Evolutionary conservation across 1,140 invertebrate species (phyloP), one percentile per base, ranked within the genome.

Genomic region (Drusus annulatus): DNA sequence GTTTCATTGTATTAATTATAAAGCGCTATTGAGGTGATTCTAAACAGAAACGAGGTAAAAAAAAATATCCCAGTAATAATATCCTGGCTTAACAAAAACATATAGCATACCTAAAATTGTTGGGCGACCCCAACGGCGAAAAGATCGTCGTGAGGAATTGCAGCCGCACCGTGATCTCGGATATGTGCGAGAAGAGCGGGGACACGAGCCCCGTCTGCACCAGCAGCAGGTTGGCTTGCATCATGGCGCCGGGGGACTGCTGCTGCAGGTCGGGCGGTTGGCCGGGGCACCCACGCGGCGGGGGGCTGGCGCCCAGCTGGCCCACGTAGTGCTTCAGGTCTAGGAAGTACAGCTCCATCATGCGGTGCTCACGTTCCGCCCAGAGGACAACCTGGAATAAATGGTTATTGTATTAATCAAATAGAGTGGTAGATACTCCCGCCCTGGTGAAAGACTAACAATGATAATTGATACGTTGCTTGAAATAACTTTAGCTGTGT

Each of bases 281-380:
- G 78, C 84, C 68, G 80, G 80, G 77, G 82, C 54, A n/a, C 81
- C 80, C 84, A 85, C 85, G 71, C 83, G 84, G 63, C 84, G 86
- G 81, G 86, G 87, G 23, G 84, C 25, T 28, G 25, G 25, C 25
- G 2, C 2, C 25, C 25, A 31, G 84, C 80, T 28, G 86, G 79
- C 50, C 88, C 65, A 90, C 90, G 81, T 95, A 95, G 50, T 92
- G 91, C 23, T 93, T 93, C 58, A 95, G 86, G 86, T 98, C 96
- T 84, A 95, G 95, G 83, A 98, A 97, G 88, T 98, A 98, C 87
- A 96, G 93, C 15, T 94, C 92, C 95, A 98, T 96, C 96, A 98
- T 97, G 65, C 94, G 92, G 84, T 96, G 93, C 83, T 97, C 95
- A 52, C 94, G 92, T 85, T 98, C 96, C 3, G 96, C 96, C 96